These are phyloP conservation scores for Drosophila anomelani DNA, from an alignment of 2,888 invertebrate species.

Conservation along the genomic window DNA sequence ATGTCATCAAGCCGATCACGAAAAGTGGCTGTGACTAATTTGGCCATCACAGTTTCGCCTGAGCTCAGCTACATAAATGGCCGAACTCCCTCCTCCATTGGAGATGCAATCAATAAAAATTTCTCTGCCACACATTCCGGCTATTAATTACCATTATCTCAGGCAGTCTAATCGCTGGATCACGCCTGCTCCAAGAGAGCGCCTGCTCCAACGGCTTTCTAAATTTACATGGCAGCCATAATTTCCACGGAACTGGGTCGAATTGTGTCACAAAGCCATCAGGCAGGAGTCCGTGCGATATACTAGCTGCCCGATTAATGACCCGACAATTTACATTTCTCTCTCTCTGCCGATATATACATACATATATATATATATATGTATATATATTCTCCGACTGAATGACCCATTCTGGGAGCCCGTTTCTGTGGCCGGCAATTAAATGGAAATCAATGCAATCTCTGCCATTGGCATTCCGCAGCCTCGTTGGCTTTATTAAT, in stretches of 20 bases:
- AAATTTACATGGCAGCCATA: conserved; percentile 80
- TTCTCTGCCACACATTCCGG: conserved; percentile 39
- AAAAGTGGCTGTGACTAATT: conserved; percentile 25
- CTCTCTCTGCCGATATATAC: neutral
- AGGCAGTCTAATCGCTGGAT: conserved; percentile 33
- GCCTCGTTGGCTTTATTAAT: conserved; percentile 66
- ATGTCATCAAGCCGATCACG: conserved; percentile 19
- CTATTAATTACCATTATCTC: conserved; percentile 41
- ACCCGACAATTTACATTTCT: conserved; percentile 61
- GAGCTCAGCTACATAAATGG: conserved; percentile 1
- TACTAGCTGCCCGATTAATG: conserved; percentile 50
- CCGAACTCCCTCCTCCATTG: neutral
- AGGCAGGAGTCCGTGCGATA: conserved; percentile 25
- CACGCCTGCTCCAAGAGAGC: conserved; percentile 13
- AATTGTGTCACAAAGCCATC: conserved; percentile 67
- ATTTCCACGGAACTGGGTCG: conserved; percentile 52
- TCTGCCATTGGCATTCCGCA: conserved; percentile 58
- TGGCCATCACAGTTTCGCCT: conserved; percentile 18
- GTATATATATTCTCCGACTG: conserved; percentile 13
- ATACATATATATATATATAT: too few relatives aligned
- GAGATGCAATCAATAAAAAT: conserved; percentile 36
- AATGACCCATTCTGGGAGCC: conserved; percentile 67
- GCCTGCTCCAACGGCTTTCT: conserved; percentile 72
- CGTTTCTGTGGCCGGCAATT: conserved; percentile 63
- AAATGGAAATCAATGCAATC: conserved; percentile 74